Percentiles rank a stretch among this genome's conserved stretches.
Evolutionary conservation across 2,797 vertebrate species (phyloP).

Genomic region (Sitta carolinensis): DNA sequence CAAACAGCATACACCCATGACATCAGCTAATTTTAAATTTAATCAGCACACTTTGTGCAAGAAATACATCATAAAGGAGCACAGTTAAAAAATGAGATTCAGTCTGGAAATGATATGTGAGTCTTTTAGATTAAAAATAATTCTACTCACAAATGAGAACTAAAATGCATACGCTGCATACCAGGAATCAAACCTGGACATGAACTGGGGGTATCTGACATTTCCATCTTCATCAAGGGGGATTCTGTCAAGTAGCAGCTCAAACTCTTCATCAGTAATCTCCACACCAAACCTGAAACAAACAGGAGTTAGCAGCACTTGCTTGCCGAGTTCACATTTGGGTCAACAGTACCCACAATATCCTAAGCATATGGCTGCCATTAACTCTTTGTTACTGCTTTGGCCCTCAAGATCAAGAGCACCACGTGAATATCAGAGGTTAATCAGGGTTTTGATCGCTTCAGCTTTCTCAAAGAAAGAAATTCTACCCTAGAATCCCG

Average conservation of each 20-base stretch:
- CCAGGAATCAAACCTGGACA: slow-evolving; percentile 66
- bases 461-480: slow-evolving; percentile 88
- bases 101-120: not conserved
- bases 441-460: slow-evolving; percentile 89
- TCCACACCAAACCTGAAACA: slow-evolving; percentile 80
- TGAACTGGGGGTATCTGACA: slow-evolving; percentile 73
- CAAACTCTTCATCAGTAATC: slow-evolving; percentile 88
- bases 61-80: not conserved
- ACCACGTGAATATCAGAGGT: slow-evolving; percentile 89
- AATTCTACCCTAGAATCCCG: slow-evolving; percentile 78
- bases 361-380: slow-evolving; percentile 90
- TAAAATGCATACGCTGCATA: slow-evolving; percentile 23
- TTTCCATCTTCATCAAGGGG: slow-evolving; percentile 81
- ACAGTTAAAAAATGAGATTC: not conserved
- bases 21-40: not conserved
- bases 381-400: slow-evolving; percentile 88
- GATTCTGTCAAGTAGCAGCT: slow-evolving; percentile 86
- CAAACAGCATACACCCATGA: not conserved
- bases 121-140: slow-evolving; percentile 43
- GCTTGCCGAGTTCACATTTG: slow-evolving; percentile 79
- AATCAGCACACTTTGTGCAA: not conserved
- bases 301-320: slow-evolving; percentile 74
- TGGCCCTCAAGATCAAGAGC: slow-evolving; percentile 78
- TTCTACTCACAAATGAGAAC: slow-evolving; percentile 38
- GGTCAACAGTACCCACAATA: slow-evolving; percentile 81